phyloP scores from a whole-genome alignment of 2,113 vertebrate species.

The Alaudala cheleensis region DNA sequence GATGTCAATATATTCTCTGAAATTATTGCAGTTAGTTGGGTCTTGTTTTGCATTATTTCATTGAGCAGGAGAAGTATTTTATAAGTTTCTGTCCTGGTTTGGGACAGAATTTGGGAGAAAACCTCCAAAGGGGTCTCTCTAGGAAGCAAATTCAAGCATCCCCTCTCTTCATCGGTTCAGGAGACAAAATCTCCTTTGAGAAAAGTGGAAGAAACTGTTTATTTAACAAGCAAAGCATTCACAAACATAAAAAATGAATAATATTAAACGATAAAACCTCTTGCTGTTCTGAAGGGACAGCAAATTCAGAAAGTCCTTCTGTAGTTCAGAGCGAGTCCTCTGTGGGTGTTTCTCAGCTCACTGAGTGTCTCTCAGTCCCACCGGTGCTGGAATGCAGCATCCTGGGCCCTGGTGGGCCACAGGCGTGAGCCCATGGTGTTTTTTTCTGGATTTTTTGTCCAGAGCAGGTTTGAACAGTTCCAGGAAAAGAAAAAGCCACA shows the following conservation, averaged over 20 bases:
- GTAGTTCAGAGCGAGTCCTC: not conserved
- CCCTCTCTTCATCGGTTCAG: fast-evolving
- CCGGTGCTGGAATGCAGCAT: not conserved
- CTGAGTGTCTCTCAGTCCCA: not conserved
- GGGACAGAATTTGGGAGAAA: not conserved
- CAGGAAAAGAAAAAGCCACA: not conserved
- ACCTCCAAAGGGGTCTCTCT: not conserved
- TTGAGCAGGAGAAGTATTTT: not conserved
- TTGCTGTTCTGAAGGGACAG: not conserved
- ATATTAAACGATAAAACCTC: not conserved
- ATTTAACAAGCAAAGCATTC: not conserved
- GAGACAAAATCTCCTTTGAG: too few relatives aligned
- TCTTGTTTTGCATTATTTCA: not conserved
- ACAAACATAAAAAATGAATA: not conserved
- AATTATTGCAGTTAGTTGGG: not conserved
- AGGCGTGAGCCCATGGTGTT: fast-evolving
- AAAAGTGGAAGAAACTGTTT: not conserved
- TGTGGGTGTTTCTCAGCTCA: not conserved
- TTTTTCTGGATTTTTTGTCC: fast-evolving
- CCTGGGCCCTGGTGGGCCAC: not conserved
- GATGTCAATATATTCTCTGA: not conserved
- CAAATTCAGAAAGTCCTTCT: not conserved
- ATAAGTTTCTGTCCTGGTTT: not conserved
- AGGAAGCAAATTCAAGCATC: not conserved
- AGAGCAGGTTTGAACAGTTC: not conserved